phyloP scores from a whole-genome alignment of 1,140 invertebrate species.

The Ceratitis capitata region DNA sequence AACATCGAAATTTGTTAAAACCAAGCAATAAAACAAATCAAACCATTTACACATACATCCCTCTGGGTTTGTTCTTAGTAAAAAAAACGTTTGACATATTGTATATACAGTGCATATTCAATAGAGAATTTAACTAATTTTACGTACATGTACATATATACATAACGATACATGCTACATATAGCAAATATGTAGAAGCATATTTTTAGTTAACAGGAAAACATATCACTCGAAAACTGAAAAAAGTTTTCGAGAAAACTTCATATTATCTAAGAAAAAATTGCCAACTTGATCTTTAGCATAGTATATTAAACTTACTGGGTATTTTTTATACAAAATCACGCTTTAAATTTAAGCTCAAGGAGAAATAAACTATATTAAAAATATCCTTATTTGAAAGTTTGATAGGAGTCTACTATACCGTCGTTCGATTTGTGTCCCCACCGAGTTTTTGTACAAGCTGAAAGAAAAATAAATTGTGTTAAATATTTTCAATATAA shows the following conservation, averaged over 20 bases:
- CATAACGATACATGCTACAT: too few relatives aligned
- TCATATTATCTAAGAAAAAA: background rate
- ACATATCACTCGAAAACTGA: background rate
- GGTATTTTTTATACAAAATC: slow-evolving; percentile 35
- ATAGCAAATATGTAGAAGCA: background rate
- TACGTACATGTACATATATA: background rate
- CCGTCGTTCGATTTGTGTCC: slow-evolving; percentile 60
- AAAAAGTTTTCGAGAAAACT: background rate
- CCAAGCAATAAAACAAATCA: background rate
- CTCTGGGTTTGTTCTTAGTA: background rate
- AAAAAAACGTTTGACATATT: background rate
- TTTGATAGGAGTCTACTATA: slow-evolving; percentile 48
- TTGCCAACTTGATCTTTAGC: background rate
- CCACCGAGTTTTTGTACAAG: slow-evolving; percentile 62
- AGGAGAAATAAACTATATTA: slow-evolving; percentile 36
- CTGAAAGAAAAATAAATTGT: slow-evolving; percentile 46
- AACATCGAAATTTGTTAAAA: background rate
- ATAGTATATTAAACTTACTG: background rate
- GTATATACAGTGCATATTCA: background rate
- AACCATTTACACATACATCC: background rate
- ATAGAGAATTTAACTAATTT: background rate
- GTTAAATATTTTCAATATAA: background rate
- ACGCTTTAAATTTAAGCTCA: background rate
- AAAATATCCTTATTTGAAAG: slow-evolving; percentile 40
- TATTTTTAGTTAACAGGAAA: background rate